A percentile compares a stretch with the other conserved stretches of the same genome.
Evolutionary conservation across 1,140 invertebrate genomes (phyloP).

Genomic region (Caligus rogercresseyi): DNA sequence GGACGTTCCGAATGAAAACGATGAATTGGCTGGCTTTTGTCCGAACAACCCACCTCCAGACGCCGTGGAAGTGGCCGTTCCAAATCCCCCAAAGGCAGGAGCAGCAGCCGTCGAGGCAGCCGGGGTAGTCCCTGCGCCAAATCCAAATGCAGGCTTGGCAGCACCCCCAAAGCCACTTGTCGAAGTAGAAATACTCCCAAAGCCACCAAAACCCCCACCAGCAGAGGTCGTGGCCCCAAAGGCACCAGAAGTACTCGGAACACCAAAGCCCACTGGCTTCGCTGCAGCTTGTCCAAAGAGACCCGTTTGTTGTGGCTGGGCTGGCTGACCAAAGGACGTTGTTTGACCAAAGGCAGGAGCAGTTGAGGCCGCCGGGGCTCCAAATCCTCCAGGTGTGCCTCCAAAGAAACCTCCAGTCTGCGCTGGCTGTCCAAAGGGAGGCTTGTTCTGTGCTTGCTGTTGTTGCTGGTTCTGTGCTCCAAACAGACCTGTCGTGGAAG

Average conservation of each 20-base stretch:
- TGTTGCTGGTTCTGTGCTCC: slow-evolving; percentile 20
- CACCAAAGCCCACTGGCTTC: slow-evolving; percentile 28
- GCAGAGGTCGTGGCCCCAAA: slow-evolving; percentile 37
- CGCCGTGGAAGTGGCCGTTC: slow-evolving; percentile 25
- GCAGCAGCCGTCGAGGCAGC: slow-evolving; percentile 31
- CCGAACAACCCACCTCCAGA: slow-evolving; percentile 39
- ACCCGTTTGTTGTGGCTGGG: slow-evolving; percentile 20
- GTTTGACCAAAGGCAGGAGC: slow-evolving; percentile 24
- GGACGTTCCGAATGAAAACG: slow-evolving; percentile 25
- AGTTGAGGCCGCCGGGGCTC: slow-evolving; percentile 20
- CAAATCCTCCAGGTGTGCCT: slow-evolving; percentile 18
- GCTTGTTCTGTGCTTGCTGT: slow-evolving; percentile 17
- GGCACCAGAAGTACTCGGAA: slow-evolving; percentile 25
- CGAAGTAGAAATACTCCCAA: slow-evolving; percentile 20
- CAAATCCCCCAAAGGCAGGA: slow-evolving; percentile 29
- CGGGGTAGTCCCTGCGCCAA: slow-evolving; percentile 31
- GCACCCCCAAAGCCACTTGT: slow-evolving; percentile 24
- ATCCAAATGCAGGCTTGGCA: slow-evolving; percentile 25
- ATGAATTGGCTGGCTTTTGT: slow-evolving; percentile 26
- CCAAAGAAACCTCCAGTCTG: slow-evolving; percentile 17
- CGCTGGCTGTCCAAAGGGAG: slow-evolving; percentile 19
- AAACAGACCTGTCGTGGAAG: slow-evolving; percentile 17
- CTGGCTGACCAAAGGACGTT: slow-evolving; percentile 24
- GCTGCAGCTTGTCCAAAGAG: slow-evolving; percentile 21
- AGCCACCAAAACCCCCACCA: slow-evolving; percentile 21